Evolutionary conservation across 1,140 invertebrate genomes (phyloP).

Genomic region (Luehdorfia chinensis): DNA sequence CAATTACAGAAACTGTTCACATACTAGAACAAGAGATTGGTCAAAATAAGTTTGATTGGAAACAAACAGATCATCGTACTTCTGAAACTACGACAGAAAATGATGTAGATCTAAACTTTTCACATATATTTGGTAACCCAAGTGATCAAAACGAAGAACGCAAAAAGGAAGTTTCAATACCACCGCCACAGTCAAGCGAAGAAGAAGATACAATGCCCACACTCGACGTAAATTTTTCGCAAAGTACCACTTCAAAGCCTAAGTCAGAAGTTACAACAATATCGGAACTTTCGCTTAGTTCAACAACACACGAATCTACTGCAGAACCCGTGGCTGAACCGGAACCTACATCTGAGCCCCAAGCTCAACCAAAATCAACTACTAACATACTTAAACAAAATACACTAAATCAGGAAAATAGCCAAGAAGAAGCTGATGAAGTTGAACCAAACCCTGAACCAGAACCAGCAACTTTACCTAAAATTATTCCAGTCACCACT

Average conservation of each 20-base stretch:
- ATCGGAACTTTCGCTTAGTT: conserved; percentile 34
- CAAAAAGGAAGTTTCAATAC: conserved; percentile 29
- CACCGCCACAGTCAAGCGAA: conserved; percentile 27
- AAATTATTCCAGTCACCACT: background rate
- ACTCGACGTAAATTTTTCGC: conserved; percentile 24
- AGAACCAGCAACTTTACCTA: conserved; percentile 16
- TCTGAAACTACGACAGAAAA: conserved; percentile 56
- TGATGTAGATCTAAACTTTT: conserved; percentile 45
- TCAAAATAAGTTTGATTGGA: conserved; percentile 47
- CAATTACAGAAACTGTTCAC: conserved; percentile 48
- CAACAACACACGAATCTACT: conserved; percentile 30
- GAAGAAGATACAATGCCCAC: conserved; percentile 18
- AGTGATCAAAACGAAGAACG: conserved; percentile 25
- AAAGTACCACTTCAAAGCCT: conserved; percentile 31
- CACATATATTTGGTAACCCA: conserved; percentile 49
- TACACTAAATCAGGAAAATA: background rate
- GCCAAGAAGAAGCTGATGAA: conserved; percentile 18
- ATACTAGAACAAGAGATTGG: conserved; percentile 22
- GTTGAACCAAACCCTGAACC: conserved; percentile 36
- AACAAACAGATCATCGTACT: conserved; percentile 36
- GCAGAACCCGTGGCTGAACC: conserved; percentile 26
- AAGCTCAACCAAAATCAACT: conserved; percentile 27
- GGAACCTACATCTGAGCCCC: conserved; percentile 26
- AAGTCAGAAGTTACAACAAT: conserved; percentile 26
- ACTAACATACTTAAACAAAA: conserved; percentile 11